Base-by-base conservation (phyloP, 2,888 invertebrate species). In the Tryphoninae sp. region DNA sequence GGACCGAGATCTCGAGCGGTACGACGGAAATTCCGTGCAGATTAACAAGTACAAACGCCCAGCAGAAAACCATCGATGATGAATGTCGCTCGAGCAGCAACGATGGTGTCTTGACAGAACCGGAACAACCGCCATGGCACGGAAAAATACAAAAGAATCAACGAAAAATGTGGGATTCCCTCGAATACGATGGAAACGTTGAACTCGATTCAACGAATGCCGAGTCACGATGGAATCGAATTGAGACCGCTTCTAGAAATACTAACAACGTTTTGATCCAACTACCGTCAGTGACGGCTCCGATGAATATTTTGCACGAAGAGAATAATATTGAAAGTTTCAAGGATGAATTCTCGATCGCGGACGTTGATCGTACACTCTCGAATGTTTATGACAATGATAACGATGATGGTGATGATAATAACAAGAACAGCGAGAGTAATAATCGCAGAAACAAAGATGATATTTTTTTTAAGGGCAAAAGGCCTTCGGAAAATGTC, bases 221-320 rank as follows among this genome's bases (percentile, higher is more conserved):
- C 33, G 49, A 26, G 13, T 13, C 59, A 16, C 16, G 42, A 33
- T 77, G 82, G 79, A 82, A 79, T 72, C 51, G 67, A 2, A 82
- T 82, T 11, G 76, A 79, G 16, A 53, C 45, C 51, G 55, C 71
- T 8, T 42, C 51, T 11, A 64, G 73, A 42, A 69, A 61, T 9
- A 40, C 69, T 1, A 76, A 67, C 45, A 13, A 26, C 33, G 11
- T 3, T 22, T 16, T 2, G 19, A 16, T 33, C 49, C 2, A 51
- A 49, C 13, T 4, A 8, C 19, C 2, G 33, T 22, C 13, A 23
- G 9, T 45, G 73, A 68, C 9, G 1, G 53, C 64, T 16, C 71
- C 79, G 0, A 83, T 83, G 83, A 83, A 83, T 13, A 83, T 83
- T 55, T 33, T 80, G 22, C 77, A 83, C 42, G 78, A 83, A 7